These are phyloP conservation scores for Crotalus helleri DNA, from an alignment of 2,113 vertebrate genomes.

Conservation along the genomic window DNA sequence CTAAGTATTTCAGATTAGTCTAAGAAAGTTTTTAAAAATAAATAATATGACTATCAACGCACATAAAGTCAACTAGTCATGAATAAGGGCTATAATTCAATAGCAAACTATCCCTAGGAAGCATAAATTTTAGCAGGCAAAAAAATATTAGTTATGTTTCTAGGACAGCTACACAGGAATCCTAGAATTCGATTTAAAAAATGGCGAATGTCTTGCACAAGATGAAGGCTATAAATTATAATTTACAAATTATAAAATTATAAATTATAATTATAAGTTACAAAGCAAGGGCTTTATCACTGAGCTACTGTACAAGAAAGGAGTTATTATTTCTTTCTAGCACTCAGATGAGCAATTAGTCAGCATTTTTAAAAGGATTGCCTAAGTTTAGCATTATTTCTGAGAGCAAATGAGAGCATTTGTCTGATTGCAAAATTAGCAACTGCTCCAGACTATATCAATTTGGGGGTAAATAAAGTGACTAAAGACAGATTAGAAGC, in stretches of 20 bases:
- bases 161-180: background rate
- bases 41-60: background rate
- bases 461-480: slow-evolving; percentile 24
- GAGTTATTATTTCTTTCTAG: background rate
- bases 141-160: background rate
- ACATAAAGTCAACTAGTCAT: background rate
- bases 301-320: background rate
- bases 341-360: background rate
- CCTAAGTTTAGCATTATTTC: background rate
- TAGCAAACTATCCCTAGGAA: background rate
- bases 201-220: background rate
- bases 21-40: background rate
- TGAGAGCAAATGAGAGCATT: slow-evolving; percentile 6
- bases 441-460: slow-evolving; percentile 16
- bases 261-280: background rate
- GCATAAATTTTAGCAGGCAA: background rate
- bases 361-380: slow-evolving; percentile 14
- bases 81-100: background rate
- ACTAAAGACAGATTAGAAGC: slow-evolving; percentile 29
- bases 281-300: background rate
- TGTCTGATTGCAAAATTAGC: slow-evolving; percentile 23
- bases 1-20: background rate
- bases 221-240: background rate
- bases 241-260: background rate
- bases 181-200: background rate